Evolutionary conservation across 1,140 invertebrate genomes (phyloP).

Genomic region (Polypedilum vanderplanki): DNA sequence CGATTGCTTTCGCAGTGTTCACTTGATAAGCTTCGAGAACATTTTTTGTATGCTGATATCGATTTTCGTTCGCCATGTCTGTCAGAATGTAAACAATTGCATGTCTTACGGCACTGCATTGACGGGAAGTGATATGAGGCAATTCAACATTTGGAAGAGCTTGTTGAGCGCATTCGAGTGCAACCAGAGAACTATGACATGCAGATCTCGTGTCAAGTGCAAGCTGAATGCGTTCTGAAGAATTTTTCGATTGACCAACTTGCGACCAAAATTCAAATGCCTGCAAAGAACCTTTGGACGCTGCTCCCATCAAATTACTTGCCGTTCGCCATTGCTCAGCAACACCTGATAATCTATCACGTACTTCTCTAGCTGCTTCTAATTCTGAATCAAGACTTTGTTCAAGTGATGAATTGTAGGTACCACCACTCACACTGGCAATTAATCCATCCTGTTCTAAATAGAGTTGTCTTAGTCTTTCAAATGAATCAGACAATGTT

Average conservation of each 20-base stretch:
- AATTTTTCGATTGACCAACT: constrained; percentile 31
- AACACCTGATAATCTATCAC: constrained; percentile 40
- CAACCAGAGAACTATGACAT: constrained; percentile 38
- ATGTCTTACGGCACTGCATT: constrained; percentile 40
- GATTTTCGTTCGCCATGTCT: constrained; percentile 39
- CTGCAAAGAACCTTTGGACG: constrained; percentile 36
- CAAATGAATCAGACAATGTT: constrained; percentile 37
- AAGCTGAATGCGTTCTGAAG: constrained; percentile 37
- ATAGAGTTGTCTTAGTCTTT: constrained; percentile 38
- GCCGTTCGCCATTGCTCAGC: constrained; percentile 43
- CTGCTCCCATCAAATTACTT: constrained; percentile 37
- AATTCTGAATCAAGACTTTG: constrained; percentile 40
- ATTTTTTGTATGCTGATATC: constrained; percentile 40
- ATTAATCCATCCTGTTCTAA: constrained; percentile 42
- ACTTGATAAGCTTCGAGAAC: constrained; percentile 39
- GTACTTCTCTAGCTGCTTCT: constrained; percentile 39
- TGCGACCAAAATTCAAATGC: constrained; percentile 38
- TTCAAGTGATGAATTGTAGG: constrained; percentile 40
- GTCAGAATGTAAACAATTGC: constrained; percentile 41
- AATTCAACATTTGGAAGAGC: constrained; percentile 41
- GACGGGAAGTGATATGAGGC: constrained; percentile 39
- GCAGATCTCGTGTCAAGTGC: constrained; percentile 39
- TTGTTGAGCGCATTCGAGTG: constrained; percentile 40
- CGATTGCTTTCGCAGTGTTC: constrained; percentile 39
- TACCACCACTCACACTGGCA: constrained; percentile 41